These are phyloP conservation scores for Polymixis lichenea DNA, from an alignment of 2,888 invertebrate genomes.

Conservation along the genomic window DNA sequence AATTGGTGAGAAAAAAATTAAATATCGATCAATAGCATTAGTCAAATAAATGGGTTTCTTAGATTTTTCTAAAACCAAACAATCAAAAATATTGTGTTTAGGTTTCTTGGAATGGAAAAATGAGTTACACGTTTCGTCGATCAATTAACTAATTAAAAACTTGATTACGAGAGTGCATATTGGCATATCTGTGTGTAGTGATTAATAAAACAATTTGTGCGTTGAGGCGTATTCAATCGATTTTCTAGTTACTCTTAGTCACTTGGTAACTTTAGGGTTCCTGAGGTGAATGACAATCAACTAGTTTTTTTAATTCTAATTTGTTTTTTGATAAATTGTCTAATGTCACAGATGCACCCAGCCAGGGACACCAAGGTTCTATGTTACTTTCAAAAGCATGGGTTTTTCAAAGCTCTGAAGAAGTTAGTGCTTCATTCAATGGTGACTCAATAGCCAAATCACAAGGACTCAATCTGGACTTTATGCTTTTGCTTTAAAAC, in stretches of 20 bases:
- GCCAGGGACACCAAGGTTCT: background rate
- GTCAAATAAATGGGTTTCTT: background rate
- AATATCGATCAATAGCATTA: background rate
- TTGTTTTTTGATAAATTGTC: background rate
- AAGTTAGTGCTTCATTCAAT: background rate
- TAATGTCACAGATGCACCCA: background rate
- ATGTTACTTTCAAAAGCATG: background rate
- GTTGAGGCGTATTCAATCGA: constrained; percentile 29
- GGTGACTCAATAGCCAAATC: too few relatives aligned
- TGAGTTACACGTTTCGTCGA: constrained; percentile 24
- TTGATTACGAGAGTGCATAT: background rate
- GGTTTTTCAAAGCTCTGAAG: background rate
- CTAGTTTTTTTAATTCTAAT: background rate
- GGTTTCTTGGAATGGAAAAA: background rate
- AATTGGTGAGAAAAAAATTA: background rate
- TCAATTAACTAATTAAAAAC: constrained; percentile 27
- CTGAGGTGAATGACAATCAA: background rate
- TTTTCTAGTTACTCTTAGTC: constrained; percentile 29
- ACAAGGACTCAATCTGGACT: too few relatives aligned
- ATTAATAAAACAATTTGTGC: constrained; percentile 38
- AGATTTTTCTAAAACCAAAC: background rate
- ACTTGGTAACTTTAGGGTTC: constrained; percentile 14
- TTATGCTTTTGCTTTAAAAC: background rate
- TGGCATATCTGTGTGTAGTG: constrained; percentile 8
- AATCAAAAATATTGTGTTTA: background rate